These are phyloP conservation scores for Daboia siamensis DNA, from an alignment of 2,113 vertebrate species.

Conservation along the genomic window DNA sequence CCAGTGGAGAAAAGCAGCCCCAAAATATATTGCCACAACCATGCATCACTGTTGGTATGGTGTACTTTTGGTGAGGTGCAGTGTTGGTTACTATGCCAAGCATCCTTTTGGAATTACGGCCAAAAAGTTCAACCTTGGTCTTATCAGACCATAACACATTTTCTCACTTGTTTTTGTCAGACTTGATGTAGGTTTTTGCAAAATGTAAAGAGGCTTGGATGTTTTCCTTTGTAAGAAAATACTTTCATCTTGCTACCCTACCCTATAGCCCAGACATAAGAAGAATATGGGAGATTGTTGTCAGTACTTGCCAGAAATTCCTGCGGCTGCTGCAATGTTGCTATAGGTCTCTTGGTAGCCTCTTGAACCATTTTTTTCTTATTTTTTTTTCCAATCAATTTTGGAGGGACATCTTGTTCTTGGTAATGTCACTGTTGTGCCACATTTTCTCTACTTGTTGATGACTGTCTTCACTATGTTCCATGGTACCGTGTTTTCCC, in stretches of 20 bases:
- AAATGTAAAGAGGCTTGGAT: neutral
- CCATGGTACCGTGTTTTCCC: neutral
- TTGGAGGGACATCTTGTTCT: neutral
- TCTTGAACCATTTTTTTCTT: neutral
- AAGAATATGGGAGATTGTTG: neutral
- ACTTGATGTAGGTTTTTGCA: neutral
- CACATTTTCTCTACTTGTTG: neutral
- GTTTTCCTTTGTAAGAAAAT: neutral
- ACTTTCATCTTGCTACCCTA: neutral
- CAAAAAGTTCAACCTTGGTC: neutral
- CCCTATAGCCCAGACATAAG: neutral
- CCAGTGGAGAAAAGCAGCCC: neutral
- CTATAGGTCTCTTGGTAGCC: neutral
- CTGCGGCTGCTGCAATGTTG: neutral
- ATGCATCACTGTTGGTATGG: neutral
- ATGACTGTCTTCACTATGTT: neutral
- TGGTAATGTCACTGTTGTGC: neutral
- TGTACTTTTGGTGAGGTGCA: neutral
- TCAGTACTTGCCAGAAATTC: neutral
- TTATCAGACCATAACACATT: neutral
- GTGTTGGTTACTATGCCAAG: neutral
- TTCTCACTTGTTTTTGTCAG: neutral
- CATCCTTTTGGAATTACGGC: neutral
- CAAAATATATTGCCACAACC: neutral
- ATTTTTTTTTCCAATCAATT: neutral